phyloP scores from a whole-genome alignment of 2,113 vertebrate genomes.

The Muntiacus muntjak region DNA sequence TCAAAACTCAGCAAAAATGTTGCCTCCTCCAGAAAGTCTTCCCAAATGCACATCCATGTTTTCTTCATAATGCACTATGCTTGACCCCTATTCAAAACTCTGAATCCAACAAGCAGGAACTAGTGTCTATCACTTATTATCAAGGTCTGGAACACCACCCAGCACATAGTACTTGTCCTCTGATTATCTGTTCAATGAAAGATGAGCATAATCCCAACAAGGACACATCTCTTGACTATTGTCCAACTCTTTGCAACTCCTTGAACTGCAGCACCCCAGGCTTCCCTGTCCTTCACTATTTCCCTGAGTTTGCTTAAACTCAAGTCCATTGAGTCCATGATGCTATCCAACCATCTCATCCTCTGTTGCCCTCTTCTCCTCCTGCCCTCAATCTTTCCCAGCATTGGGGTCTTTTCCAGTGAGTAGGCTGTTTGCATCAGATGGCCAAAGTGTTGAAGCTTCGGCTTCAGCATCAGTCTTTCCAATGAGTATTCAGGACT shows the following conservation, averaged over 20 bases:
- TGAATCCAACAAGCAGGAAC: background rate
- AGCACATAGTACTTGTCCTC: background rate
- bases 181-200: background rate
- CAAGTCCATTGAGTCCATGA: background rate
- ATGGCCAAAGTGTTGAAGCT: background rate
- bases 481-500: background rate
- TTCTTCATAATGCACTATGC: background rate
- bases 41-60: background rate
- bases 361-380: background rate
- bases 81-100: background rate
- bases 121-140: background rate
- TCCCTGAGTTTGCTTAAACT: background rate
- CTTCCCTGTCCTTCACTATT: background rate
- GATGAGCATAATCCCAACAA: background rate
- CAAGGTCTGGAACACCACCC: background rate
- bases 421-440: background rate
- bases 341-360: background rate
- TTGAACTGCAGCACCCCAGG: background rate
- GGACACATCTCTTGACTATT: background rate
- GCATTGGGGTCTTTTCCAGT: background rate
- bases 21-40: background rate
- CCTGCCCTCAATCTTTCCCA: background rate
- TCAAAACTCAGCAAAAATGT: background rate
- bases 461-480: background rate
- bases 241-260: background rate